Percentiles rank a stretch among this genome's conserved stretches.
Evolutionary conservation across 2,113 vertebrate genomes (phyloP).

Genomic region (Chlamydotis undulata): DNA sequence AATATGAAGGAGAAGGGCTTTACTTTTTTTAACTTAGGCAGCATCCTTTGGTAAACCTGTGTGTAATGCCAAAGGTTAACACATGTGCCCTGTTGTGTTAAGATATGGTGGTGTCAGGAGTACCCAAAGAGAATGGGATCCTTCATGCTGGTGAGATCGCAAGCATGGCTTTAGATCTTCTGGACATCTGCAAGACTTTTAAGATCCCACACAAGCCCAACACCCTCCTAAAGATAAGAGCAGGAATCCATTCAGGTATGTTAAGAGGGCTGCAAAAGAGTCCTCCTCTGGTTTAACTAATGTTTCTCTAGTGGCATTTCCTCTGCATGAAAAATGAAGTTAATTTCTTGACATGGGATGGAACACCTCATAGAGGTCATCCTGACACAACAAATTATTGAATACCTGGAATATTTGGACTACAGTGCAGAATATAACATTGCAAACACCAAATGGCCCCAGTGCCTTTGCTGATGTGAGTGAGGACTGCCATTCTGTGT

Average conservation of each 20-base stretch:
- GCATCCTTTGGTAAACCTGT: background rate
- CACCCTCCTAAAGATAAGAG: conserved; percentile 81
- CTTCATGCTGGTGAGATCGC: conserved; percentile 79
- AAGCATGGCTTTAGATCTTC: conserved; percentile 85
- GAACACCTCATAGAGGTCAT: background rate
- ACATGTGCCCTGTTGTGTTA: conserved; percentile 5
- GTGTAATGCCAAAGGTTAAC: background rate
- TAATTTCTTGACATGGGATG: background rate
- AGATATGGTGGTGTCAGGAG: conserved; percentile 88
- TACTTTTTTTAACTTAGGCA: background rate
- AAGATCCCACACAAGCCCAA: conserved; percentile 83
- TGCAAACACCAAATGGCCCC: background rate
- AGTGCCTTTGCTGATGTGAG: background rate
- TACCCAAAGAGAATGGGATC: conserved; percentile 82
- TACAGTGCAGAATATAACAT: background rate
- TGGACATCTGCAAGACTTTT: conserved; percentile 82
- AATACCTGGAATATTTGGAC: background rate
- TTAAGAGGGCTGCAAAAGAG: background rate
- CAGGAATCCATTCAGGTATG: conserved; percentile 83
- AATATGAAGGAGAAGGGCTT: background rate
- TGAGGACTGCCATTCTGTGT: background rate
- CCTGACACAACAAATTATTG: background rate
- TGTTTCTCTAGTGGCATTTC: background rate
- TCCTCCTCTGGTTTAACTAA: background rate
- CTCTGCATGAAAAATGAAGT: background rate